Base-by-base conservation (phyloP, 2,888 invertebrate species). In the Zygogramma bicolorata region DNA sequence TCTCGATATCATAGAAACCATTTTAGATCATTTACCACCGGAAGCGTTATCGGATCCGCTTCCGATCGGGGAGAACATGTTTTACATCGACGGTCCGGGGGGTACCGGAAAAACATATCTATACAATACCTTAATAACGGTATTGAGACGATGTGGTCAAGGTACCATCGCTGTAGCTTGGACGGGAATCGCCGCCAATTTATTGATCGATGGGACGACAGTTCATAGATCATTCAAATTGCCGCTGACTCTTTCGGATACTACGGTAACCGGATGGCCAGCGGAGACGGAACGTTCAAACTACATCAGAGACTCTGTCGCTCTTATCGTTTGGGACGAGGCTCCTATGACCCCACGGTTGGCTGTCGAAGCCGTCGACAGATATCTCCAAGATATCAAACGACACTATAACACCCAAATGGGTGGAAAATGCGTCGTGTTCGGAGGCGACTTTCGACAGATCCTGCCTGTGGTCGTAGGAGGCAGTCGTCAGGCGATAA, bases 371-470 rank as follows among this genome's bases (percentile, higher is more conserved):
- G 68, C 68, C 8, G 63, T 74, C 18, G 77, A 77, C 22, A 29
- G 67, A n/a, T 73, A 67, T 20, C 38, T 77, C 15, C 6, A 4
- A 34, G 6, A 34, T 5, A 34, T 34, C 34, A 3, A 5, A 34
- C 6, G 34, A 34, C 10, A 34, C 5, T 10, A 34, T 1, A 1
- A 34, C n/a, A n/a, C n/a, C 34, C 31, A 69, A 10, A 70, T 74
- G 61, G 73, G 75, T 1, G 77, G 75, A 5, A 78, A 77, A 66
- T 34, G 70, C 13, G 65, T 78, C 2, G 61, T 79, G 8, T 27
- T 80, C 7, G 77, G 77, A 3, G 79, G 78, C 6, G 77, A 79
- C 66, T 80, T 80, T 49, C 61, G 76, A 25, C 77, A 79, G 74
- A 53, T 65, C 8, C 57, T 77, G n/a, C 79, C 78, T 5, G 70